Conservation (phyloP, 2,113 vertebrate species). For the Mesoclemmys tuberculata region DNA sequence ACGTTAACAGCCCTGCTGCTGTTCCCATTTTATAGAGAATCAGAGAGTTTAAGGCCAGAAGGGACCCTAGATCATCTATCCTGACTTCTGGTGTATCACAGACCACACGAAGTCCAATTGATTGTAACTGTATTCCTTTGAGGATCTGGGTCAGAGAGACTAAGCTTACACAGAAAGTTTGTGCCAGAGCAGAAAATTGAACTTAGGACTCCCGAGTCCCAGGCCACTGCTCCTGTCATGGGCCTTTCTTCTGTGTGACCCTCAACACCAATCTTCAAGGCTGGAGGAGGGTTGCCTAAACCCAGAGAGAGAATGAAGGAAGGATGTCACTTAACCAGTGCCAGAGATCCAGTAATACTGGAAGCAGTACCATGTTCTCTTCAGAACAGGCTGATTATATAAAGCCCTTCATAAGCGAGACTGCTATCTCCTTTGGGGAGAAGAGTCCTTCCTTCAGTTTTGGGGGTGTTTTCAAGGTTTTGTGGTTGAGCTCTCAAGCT, state of each 20-base stretch:
- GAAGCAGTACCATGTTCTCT: not conserved
- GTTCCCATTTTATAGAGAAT: not conserved
- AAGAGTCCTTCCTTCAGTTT: not conserved
- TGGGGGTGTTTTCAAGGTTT: slow-evolving; percentile 28
- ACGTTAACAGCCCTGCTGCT: not conserved
- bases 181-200: not conserved
- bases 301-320: not conserved
- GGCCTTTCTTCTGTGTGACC: not conserved
- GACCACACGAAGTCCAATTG: not conserved
- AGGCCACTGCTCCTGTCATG: not conserved
- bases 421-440: not conserved
- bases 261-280: not conserved
- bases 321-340: not conserved
- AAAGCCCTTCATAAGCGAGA: not conserved
- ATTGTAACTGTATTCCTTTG: not conserved
- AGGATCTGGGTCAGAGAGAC: not conserved
- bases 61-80: not conserved
- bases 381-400: not conserved
- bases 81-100: not conserved
- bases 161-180: not conserved
- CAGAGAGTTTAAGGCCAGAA: not conserved
- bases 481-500: slow-evolving; percentile 37
- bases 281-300: not conserved
- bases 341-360: not conserved
- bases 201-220: not conserved